These are phyloP conservation scores for Calyptommatus sinebrachiatus DNA, from an alignment of 2,113 vertebrate genomes.

Conservation along the genomic window DNA sequence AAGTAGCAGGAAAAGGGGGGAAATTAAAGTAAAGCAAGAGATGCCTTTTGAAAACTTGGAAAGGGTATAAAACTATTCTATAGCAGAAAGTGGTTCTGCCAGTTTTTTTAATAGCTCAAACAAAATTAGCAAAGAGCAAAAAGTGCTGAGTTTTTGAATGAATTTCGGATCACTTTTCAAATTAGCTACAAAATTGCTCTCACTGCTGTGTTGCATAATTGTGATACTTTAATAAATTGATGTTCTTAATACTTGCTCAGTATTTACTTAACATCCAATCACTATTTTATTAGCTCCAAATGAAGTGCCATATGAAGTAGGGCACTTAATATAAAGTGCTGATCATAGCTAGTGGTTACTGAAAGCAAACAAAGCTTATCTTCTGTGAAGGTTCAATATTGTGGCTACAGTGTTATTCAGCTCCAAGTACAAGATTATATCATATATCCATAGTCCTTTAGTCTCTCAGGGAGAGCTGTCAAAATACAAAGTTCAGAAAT, in stretches of 20 bases:
- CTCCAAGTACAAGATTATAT: neutral
- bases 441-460: neutral
- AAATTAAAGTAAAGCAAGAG: neutral
- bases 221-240: slow-evolving; percentile 25
- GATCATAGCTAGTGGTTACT: slow-evolving; percentile 13
- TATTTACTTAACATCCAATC: slow-evolving; percentile 36
- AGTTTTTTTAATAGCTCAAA: neutral
- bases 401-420: neutral
- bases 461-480: neutral
- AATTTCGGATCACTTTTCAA: slow-evolving; percentile 15
- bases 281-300: slow-evolving; percentile 26
- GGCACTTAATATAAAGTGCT: slow-evolving; percentile 20
- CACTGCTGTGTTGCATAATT: slow-evolving; percentile 23
- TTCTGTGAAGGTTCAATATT: neutral
- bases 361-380: slow-evolving; percentile 32
- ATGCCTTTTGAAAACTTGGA: neutral
- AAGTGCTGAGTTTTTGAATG: neutral
- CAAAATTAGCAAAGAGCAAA: neutral
- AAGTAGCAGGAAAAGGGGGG: neutral
- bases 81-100: neutral
- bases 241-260: slow-evolving; percentile 19
- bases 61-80: neutral
- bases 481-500: neutral
- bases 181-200: slow-evolving; percentile 11
- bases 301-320: slow-evolving; percentile 18